A percentile compares a stretch with the other conserved stretches of the same genome.
phyloP scores from a whole-genome alignment of 2,888 invertebrate genomes.

The Lochmaea crataegi region DNA sequence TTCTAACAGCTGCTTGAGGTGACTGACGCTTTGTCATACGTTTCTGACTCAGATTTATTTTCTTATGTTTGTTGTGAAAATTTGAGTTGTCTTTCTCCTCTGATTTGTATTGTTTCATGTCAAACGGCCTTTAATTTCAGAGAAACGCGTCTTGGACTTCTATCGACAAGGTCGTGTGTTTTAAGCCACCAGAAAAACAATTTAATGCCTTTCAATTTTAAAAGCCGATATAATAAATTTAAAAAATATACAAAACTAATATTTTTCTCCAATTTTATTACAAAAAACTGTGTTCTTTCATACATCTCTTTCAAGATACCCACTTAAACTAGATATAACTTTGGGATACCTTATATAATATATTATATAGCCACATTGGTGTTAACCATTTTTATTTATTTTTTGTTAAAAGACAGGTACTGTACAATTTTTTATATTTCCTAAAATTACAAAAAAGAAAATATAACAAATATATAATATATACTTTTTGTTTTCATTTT shows the following conservation, averaged over 20 bases:
- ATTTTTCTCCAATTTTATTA: background rate
- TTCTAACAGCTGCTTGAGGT: too few species aligned
- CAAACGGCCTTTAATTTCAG: too few species aligned
- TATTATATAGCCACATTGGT: constrained; percentile 41
- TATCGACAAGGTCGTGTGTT: too few species aligned
- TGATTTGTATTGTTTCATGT: too few species aligned
- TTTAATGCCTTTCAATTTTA: too few species aligned
- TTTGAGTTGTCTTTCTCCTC: too few species aligned
- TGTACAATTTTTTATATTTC: constrained; percentile 52
- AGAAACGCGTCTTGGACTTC: too few species aligned
- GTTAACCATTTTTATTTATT: constrained; percentile 42
- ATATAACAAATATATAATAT: constrained; percentile 47
- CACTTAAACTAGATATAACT: constrained; percentile 8
- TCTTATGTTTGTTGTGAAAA: too few species aligned
- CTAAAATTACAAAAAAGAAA: constrained; percentile 43
- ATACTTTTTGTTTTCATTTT: constrained; percentile 35
- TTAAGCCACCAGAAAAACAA: too few species aligned
- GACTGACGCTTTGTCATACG: too few species aligned
- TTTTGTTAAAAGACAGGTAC: constrained; percentile 51
- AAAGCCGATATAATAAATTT: too few species aligned
- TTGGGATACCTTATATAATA: constrained; percentile 10
- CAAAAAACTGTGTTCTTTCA: background rate
- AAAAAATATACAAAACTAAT: background rate
- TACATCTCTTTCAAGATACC: background rate
- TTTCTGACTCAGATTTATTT: too few species aligned